Evolutionary conservation across 2,113 vertebrate genomes (phyloP).

Genomic region (Oreochromis aureus): DNA sequence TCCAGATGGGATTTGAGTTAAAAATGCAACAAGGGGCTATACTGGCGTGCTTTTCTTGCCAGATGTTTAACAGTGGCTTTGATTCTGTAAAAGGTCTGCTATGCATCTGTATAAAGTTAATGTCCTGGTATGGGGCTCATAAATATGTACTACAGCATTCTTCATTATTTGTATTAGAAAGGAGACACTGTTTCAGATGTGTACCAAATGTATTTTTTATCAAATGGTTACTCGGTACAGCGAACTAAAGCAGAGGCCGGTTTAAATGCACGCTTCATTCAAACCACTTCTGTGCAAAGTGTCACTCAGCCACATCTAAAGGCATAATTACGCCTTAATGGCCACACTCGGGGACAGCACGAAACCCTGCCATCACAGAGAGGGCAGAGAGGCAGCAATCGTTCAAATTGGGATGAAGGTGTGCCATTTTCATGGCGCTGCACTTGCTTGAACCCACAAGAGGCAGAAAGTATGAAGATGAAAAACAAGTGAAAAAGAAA

Average conservation of each 20-base stretch:
- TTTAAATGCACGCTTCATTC: not conserved
- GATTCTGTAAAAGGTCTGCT: not conserved
- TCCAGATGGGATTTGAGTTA: constrained; percentile 11
- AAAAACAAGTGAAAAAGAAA: not conserved
- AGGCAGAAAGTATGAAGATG: not conserved
- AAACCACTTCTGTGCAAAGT: not conserved
- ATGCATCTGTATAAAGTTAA: not conserved
- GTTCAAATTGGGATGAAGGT: not conserved
- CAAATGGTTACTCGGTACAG: not conserved
- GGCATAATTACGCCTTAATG: not conserved
- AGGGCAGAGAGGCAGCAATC: not conserved
- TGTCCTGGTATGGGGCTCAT: not conserved
- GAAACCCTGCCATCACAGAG: not conserved
- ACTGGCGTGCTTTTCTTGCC: not conserved
- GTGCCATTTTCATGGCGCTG: not conserved
- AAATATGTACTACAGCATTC: not conserved
- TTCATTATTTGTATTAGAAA: not conserved
- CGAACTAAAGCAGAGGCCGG: not conserved
- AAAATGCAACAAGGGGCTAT: not conserved
- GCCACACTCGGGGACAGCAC: not conserved
- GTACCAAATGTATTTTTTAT: not conserved
- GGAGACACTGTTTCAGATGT: not conserved
- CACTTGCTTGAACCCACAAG: not conserved
- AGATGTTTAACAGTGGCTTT: not conserved
- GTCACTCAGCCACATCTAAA: not conserved